Base-by-base conservation (phyloP, 2,797 vertebrate species). In the Calcarius lapponicus region DNA sequence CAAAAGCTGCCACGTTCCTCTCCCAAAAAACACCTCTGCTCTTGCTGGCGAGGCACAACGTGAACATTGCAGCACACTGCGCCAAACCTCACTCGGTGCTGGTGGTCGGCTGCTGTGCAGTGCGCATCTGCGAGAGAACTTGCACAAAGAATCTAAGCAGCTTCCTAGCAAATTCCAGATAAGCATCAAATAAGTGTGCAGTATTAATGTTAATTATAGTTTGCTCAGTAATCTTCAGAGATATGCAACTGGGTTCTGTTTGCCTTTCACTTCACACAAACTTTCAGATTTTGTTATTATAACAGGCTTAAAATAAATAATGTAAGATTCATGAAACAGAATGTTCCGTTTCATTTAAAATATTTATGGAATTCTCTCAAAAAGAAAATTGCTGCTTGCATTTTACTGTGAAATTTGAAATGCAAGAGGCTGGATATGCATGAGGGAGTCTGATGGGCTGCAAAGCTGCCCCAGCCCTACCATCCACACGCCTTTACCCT, bases 261-360 rank as follows among this genome's bases (percentile, higher is more conserved):
- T 87, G 61, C 42, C 54, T 85, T 92, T 73, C 24, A 4, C 38
- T 76, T 56, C 87, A 88, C 42, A 80, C 19, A 91, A 88, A 91
- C 72, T 73, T 81, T 73, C 69, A 88, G 61, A 57, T 87, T 94
- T 97, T 86, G 71, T 95, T 97, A 97, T 94, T 96, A 96, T 97
- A 96, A 58, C 60, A 93, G 90, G 86, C 80, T 97, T 96, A 96
- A 93, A 89, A 97, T 97, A 98, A 98, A 97, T 97, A 97, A 98
- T 97, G 90, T 76, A 98, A 34, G 67, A 94, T 94, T 93, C 82
- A 92, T 95, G 91, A 96, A 93, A 95, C 2, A 25, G 87, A 72
- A 96, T 45, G 91, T 43, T 92, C 90, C 57, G 56, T 95, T 95
- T 91, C 80, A 92, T 93, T 96, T 98, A 87, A 98, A 98, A 97